Evolutionary conservation across 2,113 vertebrate species (phyloP), one percentile per base, ranked within the genome.

Genomic region (Loxodonta africana): DNA sequence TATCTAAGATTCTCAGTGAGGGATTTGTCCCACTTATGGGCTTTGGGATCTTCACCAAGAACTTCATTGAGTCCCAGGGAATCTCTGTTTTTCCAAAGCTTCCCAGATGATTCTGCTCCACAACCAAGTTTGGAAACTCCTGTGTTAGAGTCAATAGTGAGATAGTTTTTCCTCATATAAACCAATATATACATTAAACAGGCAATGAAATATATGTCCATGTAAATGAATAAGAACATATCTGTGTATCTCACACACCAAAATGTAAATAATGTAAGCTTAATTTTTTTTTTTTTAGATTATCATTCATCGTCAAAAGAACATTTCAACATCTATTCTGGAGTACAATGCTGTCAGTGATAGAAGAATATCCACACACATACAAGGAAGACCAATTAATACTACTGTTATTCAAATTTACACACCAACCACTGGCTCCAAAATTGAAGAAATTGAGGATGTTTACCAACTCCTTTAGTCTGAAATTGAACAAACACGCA

Each of bases 1-100:
- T 51, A 11, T 33, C 57, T 84, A 18, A 69, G 46, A 77, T n/a
- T 77, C 12, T 37, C 37, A 90, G 21, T 25, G 8, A 51, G 21
- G 26, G 2, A 8, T 87, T 73, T 23, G 2, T 41, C 57, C 71
- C 44, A 71, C 83, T 51, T 20, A 73, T 4, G 73, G 23, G 1
- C 76, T 90, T 57, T 30, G 0, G 51, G 67, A 28, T 73, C 74
- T 86, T 91, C 12, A 67, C 18, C 23, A 80, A 46, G 8, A 96
- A 74, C 62, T 78, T 44, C 20, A 8, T 20, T 14, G 46, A 85
- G 26, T 87, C 23, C 26, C 69, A 83, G 46, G 65, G n/a, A 69
- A 89, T 53, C 26, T 25, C 2, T 44, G 25, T 44, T 60, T 95
- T 67, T 83, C 51, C 46, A 95, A 91, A 95, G 37, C 6, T 88